Percentiles rank a stretch among this genome's conserved stretches.
Conservation (phyloP, 2,113 vertebrate species). For the Hippocampus comes region DNA sequence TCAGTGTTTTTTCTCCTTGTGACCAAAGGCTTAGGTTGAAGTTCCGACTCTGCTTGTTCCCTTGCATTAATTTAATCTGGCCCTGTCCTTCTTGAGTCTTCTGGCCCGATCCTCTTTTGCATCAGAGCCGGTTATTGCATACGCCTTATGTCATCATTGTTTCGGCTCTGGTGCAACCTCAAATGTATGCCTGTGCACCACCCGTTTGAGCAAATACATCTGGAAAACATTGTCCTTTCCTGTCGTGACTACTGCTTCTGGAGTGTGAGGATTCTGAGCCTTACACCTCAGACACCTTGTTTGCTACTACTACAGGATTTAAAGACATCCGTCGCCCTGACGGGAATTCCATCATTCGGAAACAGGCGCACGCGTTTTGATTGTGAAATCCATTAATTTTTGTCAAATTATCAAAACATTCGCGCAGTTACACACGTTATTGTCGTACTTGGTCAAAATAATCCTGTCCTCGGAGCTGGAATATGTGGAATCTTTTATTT, state of each 20-base stretch:
- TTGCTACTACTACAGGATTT: background rate
- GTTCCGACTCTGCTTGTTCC: constrained; percentile 69
- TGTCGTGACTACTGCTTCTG: background rate
- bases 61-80: constrained; percentile 74
- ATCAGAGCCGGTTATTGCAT: constrained; percentile 43
- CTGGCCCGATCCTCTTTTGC: constrained; percentile 53
- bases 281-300: background rate
- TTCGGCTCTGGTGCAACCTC: constrained; percentile 20
- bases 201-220: background rate
- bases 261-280: no score
- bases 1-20: constrained; percentile 36
- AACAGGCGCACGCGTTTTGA: no score
- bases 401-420: no score
- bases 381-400: no score
- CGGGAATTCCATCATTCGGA: no score
- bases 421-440: no score
- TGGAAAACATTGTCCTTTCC: no score
- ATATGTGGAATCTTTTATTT: no score
- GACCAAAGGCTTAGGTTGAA: constrained; percentile 65
- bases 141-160: constrained; percentile 35
- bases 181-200: constrained; percentile 17
- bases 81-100: constrained; percentile 60
- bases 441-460: no score
- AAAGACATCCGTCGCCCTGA: no score
- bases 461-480: no score